Conservation (phyloP, 2,113 vertebrate genomes). For the Ctenomys sociabilis region DNA sequence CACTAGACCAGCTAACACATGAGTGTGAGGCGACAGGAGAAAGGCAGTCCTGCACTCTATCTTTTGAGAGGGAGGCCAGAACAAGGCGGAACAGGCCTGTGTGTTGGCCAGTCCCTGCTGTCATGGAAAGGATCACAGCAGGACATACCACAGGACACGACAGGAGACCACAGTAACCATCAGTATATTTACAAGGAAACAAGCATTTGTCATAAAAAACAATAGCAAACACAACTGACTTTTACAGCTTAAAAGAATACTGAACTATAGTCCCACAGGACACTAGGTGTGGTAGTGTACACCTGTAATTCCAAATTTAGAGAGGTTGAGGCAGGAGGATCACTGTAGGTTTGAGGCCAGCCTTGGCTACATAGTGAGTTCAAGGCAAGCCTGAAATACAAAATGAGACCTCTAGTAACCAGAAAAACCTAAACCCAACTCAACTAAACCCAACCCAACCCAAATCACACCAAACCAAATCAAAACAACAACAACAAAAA, state of each 20-base stretch:
- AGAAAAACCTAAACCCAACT: too few relatives aligned
- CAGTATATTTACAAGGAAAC: not conserved
- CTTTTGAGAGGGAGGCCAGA: rapidly evolving
- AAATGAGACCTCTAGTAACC: not conserved
- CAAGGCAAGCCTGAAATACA: not conserved
- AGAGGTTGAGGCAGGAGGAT: not conserved
- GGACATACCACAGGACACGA: not conserved
- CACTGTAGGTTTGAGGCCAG: not conserved
- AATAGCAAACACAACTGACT: not conserved
- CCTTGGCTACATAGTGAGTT: not conserved
- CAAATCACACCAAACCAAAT: not conserved
- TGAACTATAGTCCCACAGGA: not conserved
- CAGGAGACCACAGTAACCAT: not conserved
- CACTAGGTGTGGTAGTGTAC: not conserved
- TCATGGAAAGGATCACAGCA: rapidly evolving
- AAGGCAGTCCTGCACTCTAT: not conserved
- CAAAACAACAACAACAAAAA: not conserved
- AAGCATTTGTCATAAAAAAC: not conserved
- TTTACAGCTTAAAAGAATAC: not conserved
- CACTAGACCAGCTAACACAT: not conserved
- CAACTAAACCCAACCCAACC: too few relatives aligned
- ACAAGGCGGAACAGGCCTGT: not conserved
- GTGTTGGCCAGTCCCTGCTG: not conserved
- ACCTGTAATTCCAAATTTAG: not conserved
- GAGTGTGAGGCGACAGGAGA: not conserved